Percentiles rank a stretch among this genome's conserved stretches.
These are phyloP conservation scores for Tapirus terrestris DNA, from an alignment of 2,113 vertebrate genomes.

Conservation along the genomic window DNA sequence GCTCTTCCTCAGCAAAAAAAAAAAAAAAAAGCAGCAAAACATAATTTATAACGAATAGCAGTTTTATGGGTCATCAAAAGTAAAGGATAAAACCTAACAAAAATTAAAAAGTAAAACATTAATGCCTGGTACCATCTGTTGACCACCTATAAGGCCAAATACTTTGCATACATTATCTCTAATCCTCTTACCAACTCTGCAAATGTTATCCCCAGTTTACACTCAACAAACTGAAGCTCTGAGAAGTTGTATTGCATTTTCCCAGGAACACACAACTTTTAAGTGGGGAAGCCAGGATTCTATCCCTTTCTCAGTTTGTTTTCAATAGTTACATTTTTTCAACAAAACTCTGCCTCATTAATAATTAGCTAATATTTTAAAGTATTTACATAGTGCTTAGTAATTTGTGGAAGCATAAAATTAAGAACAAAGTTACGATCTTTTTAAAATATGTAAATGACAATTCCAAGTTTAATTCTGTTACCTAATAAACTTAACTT, in stretches of 20 bases:
- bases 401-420: neutral
- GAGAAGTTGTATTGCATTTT: neutral
- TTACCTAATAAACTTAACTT: slow-evolving; percentile 4
- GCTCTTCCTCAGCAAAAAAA: too few species aligned
- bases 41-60: neutral
- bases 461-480: neutral
- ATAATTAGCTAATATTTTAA: slow-evolving; percentile 8
- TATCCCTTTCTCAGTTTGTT: neutral
- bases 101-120: neutral
- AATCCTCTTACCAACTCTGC: neutral
- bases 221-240: neutral
- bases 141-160: neutral
- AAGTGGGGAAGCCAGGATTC: neutral
- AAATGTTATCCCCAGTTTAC: neutral
- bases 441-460: neutral
- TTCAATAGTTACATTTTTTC: neutral
- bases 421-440: neutral
- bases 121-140: neutral
- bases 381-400: neutral
- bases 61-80: neutral
- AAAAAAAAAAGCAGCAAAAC: neutral
- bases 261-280: neutral
- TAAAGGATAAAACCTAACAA: neutral
- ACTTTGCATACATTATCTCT: neutral
- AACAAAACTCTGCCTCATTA: neutral